A percentile compares a stretch with the other conserved stretches of the same genome.
Conservation (phyloP, 1,140 invertebrate species). For the Drosophila willistoni region DNA sequence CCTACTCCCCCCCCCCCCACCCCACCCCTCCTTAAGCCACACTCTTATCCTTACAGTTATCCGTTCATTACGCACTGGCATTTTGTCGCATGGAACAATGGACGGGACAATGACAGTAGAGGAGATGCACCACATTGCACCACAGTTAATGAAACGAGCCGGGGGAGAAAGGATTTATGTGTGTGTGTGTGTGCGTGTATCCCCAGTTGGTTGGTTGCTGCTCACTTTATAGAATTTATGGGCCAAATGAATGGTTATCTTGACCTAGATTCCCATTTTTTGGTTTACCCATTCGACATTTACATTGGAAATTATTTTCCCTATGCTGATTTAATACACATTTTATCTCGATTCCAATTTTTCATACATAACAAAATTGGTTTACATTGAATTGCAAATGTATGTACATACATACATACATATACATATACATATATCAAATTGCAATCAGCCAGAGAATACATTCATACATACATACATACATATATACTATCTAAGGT, state of each 20-base stretch:
- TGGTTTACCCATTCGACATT: constrained; percentile 1
- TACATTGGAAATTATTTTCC: neutral
- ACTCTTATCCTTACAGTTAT: neutral
- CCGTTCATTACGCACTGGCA: neutral
- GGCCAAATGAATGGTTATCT: constrained; percentile 1
- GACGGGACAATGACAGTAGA: too few species aligned
- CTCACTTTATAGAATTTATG: neutral
- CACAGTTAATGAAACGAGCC: constrained; percentile 4
- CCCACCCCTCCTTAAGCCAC: neutral
- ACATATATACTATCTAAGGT: neutral
- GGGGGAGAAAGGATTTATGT: neutral
- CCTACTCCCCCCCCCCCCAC: too few species aligned
- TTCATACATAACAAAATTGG: neutral
- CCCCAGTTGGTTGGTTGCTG: neutral
- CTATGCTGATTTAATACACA: constrained; percentile 7
- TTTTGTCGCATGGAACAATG: too few species aligned
- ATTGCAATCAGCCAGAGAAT: neutral
- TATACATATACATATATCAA: too few species aligned
- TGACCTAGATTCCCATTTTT: neutral
- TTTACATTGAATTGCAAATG: constrained; percentile 13
- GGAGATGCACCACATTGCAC: neutral
- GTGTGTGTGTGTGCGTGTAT: neutral
- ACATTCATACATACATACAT: too few species aligned
- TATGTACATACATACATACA: too few species aligned
- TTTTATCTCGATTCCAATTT: neutral